These are phyloP conservation scores for Drosophila orena DNA, from an alignment of 1,140 invertebrate species.

Conservation along the genomic window DNA sequence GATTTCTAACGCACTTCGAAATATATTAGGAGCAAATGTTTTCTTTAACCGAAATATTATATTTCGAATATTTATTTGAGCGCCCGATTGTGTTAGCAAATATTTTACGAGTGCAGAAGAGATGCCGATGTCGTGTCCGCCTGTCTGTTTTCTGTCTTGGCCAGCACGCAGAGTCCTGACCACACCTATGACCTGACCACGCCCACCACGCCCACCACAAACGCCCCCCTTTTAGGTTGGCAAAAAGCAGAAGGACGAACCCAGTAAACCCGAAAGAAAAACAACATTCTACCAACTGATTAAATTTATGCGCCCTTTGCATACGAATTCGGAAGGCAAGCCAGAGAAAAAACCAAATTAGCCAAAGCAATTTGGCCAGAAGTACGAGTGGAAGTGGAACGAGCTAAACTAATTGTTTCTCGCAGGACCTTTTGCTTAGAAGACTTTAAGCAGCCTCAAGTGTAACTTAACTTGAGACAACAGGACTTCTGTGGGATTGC, in stretches of 20 bases:
- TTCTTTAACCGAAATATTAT: too few species aligned
- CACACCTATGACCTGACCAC: conserved; percentile 43
- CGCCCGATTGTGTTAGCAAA: too few species aligned
- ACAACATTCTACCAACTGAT: conserved; percentile 53
- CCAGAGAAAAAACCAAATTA: conserved; percentile 30
- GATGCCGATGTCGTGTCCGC: conserved; percentile 20
- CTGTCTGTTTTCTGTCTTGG: conserved; percentile 37
- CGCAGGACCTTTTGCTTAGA: conserved; percentile 6
- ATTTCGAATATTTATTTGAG: too few species aligned
- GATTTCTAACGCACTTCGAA: too few species aligned
- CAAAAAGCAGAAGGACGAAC: conserved; percentile 1
- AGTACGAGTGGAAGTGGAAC: conserved; percentile 1
- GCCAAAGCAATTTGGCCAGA: conserved; percentile 39
- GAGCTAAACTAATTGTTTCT: conserved; percentile 40
- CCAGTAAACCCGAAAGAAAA: conserved; percentile 14
- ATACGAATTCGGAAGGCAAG: conserved; percentile 52
- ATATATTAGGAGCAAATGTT: too few species aligned
- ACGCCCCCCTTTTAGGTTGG: conserved; percentile 20
- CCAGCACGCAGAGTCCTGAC: conserved; percentile 38
- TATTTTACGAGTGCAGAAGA: background rate
- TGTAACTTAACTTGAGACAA: conserved; percentile 13
- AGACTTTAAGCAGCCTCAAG: conserved; percentile 9
- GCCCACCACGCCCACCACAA: conserved; percentile 40
- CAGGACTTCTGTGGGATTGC: background rate
- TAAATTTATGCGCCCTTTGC: conserved; percentile 73